Base-by-base conservation (phyloP, 92 coral and sea anemone species). In the Parazoanthus swiftii region DNA sequence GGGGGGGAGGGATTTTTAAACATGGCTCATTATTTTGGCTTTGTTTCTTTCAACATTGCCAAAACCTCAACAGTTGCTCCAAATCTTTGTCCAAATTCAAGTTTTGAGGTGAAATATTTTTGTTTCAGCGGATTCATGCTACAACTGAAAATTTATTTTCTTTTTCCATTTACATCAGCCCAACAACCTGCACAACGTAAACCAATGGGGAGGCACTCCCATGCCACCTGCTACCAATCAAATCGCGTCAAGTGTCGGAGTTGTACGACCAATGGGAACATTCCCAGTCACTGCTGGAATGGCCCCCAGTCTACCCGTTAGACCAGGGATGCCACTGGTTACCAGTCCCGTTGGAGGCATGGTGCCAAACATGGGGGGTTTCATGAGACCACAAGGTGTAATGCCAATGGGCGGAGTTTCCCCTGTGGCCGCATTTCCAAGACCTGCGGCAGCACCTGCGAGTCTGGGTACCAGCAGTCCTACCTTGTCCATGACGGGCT, bases 211-310 rank as follows among this genome's bases (percentile, higher is more conserved):
- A 23, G 43, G 36, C 35, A 8, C 74, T 56, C 56, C 81, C n/a
- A 38, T 74, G n/a, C 89, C 89, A 33, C 81, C 82, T 42, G 29
- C 58, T 76, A 58, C 54, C 51, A 77, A 65, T 43, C 90, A 89
- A 37, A 77, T 85, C 21, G 73, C 90, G 11, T 58, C 94, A 35
- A 90, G 91, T 59, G 89, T 95, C 42, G 98, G 98, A 26, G 92
- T 93, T 91, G 98, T 95, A 20, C 86, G 96, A 88, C 98, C 98
- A 38, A 81, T 95, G 91, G 93, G 91, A 13, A 82, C 85, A 72
- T 87, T 76, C 38, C 76, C 80, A 43, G 74, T 75, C 15, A 70
- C 50, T 23, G 77, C 90, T 46, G 79, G 78, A 84, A 10, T 70
- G 23, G 68, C 25, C 42, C 68, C 79, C 54, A 74, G 38, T 35